Evolutionary conservation across 2,113 vertebrate genomes (phyloP), one percentile per base, ranked within the genome.

Genomic region (Pelodiscus sinensis): DNA sequence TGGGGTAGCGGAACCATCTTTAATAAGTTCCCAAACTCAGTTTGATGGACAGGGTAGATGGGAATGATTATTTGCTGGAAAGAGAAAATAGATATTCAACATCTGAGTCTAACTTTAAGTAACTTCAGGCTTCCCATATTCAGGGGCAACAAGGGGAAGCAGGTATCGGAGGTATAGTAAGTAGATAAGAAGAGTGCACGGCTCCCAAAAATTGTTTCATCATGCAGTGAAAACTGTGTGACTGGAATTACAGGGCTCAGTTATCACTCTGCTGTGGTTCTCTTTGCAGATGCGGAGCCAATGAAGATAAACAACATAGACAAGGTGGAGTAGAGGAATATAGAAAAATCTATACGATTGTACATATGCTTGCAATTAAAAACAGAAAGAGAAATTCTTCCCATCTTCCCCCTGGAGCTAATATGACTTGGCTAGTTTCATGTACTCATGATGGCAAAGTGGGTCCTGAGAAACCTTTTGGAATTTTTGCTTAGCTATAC

Each of bases 261-360:
- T n/a, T n/a, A 73, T 22, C 22, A 9, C 18, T 11, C 15, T 9
- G 19, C 21, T 5, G 9, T 73, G 68, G 68, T 73, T 21, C 68
- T 22, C 68, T 16, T 38, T 73, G n/a, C 68, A 38, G 68, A n/a
- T 38, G 35, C 38, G 21, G 68, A 73, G n/a, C 21, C 18, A 22
- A 73, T 38, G 21, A 73, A 22, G 68, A 73, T 38, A 38, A 73
- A 9, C 35, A 38, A 38, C 35, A 38, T 65, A 38, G 68, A 38
- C 19, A 73, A 73, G 35, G 35, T 9, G 4, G 68, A 73, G 25
- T 65, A 65, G 35, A 38, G 68, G 21, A 73, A 73, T 38, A 9
- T 35, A 73, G 75, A 13, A 55, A 62, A 52, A 31, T 22, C 1
- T 2, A 1, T 2, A 11, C n/a, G 2, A 0, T 1, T 13, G 0